Percentiles rank a stretch among this genome's conserved stretches.
These are phyloP conservation scores for Imbricaverruca yamaguchii DNA, from an alignment of 2,888 invertebrate genomes.

Conservation along the genomic window DNA sequence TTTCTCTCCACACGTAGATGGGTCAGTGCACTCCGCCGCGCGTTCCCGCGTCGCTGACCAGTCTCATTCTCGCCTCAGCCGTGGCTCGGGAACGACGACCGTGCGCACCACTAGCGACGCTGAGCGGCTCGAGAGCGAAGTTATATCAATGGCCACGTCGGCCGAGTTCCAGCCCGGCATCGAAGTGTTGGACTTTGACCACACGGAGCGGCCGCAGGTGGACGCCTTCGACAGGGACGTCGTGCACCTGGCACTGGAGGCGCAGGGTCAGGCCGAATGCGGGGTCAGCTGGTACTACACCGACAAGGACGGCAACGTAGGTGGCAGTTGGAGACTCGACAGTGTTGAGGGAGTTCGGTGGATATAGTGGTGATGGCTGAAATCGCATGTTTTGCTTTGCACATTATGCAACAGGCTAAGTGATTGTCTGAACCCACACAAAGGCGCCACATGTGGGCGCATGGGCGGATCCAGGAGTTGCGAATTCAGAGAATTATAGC, in stretches of 20 bases:
- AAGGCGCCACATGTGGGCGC: too few species aligned
- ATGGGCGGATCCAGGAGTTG: too few species aligned
- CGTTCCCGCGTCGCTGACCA: too few species aligned
- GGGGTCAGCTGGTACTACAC: conserved; percentile 24
- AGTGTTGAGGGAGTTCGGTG: too few species aligned
- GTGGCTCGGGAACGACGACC: not conserved
- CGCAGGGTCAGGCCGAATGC: conserved; percentile 4
- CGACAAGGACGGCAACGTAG: conserved; percentile 12
- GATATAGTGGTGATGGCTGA: too few species aligned
- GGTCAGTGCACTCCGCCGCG: too few species aligned
- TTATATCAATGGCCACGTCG: not conserved
- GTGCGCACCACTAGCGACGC: conserved; percentile 5
- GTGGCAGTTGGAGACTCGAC: not conserved
- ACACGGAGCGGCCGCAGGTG: conserved; percentile 33
- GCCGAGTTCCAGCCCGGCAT: not conserved
- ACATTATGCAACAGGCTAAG: too few species aligned
- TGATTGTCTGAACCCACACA: too few species aligned
- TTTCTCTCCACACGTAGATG: too few species aligned
- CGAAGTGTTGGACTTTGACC: not conserved
- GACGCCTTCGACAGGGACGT: conserved; percentile 1
- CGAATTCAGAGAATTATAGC: too few species aligned
- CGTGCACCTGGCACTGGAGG: conserved; percentile 14
- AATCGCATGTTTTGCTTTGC: too few species aligned
- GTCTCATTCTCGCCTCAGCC: too few species aligned
- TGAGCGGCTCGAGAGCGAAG: conserved; percentile 20